Conservation (phyloP, 2,113 vertebrate genomes). For the Petrocephalus zakoni region DNA sequence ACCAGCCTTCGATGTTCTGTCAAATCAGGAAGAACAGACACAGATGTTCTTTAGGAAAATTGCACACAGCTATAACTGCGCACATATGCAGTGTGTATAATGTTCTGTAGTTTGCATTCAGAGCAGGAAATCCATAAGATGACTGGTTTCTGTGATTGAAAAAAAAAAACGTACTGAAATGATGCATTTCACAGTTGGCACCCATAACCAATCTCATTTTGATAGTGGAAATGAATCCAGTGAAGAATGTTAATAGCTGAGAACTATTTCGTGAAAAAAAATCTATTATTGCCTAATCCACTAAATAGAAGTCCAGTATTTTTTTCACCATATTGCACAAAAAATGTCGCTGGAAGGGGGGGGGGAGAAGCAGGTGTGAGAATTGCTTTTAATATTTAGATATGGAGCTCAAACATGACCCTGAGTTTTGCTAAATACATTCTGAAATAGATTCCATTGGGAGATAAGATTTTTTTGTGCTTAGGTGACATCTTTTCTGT, state of each 20-base stretch:
- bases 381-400: slow-evolving; percentile 5
- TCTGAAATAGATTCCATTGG: not conserved
- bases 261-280: slow-evolving; percentile 8
- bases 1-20: not conserved
- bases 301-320: slow-evolving; percentile 2
- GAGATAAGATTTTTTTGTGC: not conserved
- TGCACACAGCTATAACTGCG: not conserved
- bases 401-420: not conserved
- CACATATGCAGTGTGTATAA: not conserved
- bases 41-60: not conserved
- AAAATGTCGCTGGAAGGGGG: not conserved
- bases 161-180: not conserved
- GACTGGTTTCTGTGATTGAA: not conserved
- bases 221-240: slow-evolving; percentile 19
- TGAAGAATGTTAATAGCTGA: slow-evolving; percentile 16
- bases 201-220: slow-evolving; percentile 13
- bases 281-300: slow-evolving; percentile 7
- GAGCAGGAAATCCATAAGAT: not conserved
- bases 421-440: not conserved
- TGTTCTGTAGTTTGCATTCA: not conserved
- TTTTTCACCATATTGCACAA: slow-evolving; percentile 3
- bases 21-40: not conserved
- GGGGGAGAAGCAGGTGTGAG: not conserved
- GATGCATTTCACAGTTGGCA: slow-evolving; percentile 12
- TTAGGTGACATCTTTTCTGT: not conserved